Percentiles rank a stretch among this genome's conserved stretches.
Evolutionary conservation across 2,113 vertebrate genomes (phyloP).

Genomic region (Manacus vitellinus): DNA sequence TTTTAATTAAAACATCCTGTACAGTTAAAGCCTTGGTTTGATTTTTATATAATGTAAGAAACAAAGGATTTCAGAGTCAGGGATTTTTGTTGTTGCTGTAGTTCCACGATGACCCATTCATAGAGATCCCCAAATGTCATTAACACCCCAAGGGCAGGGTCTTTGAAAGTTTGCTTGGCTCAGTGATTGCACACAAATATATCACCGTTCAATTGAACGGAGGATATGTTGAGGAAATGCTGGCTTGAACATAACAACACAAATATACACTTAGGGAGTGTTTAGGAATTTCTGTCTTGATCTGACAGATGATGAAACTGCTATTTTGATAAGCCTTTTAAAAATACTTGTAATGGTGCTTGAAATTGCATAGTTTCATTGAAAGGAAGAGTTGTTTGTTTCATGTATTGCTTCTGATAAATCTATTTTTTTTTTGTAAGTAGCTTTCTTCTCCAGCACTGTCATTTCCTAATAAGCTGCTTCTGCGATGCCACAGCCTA

Average conservation of each 20-base stretch:
- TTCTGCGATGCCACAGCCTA: background rate
- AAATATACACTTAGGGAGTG: background rate
- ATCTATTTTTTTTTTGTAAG: background rate
- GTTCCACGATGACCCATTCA: background rate
- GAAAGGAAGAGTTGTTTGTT: background rate
- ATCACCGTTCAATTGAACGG: background rate
- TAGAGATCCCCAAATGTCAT: background rate
- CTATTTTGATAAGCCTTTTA: background rate
- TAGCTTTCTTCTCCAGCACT: background rate
- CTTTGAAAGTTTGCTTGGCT: background rate
- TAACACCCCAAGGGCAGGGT: background rate
- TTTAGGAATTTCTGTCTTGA: background rate
- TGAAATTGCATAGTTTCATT: background rate
- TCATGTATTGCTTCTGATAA: background rate
- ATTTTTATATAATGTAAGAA: background rate
- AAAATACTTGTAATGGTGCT: background rate
- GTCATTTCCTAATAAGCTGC: background rate
- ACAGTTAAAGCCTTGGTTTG: background rate
- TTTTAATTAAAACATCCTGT: background rate
- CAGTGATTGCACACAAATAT: background rate
- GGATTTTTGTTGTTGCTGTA: background rate
- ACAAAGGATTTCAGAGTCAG: background rate
- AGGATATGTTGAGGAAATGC: background rate
- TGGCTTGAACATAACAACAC: background rate
- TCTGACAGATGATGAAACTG: background rate